Evolutionary conservation across 2,113 vertebrate species (phyloP).

Genomic region (Clarias batrachus): DNA sequence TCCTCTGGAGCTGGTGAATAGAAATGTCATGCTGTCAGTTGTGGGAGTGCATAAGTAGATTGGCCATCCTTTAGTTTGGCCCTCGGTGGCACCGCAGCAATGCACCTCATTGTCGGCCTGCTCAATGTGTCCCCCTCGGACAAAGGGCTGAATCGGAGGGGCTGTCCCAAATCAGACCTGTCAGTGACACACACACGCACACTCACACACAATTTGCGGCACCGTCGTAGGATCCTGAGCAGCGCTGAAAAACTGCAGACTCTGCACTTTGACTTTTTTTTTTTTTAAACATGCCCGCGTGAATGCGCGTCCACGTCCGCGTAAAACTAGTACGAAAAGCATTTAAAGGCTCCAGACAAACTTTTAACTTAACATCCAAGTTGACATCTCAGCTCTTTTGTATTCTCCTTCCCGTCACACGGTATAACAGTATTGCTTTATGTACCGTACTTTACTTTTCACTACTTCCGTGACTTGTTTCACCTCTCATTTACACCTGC

Average conservation of each 20-base stretch:
- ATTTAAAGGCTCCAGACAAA: background rate
- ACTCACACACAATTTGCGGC: slow-evolving; percentile 42
- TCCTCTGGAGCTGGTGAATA: slow-evolving; percentile 71
- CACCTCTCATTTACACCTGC: slow-evolving; percentile 26
- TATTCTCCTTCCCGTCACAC: background rate
- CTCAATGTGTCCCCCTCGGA: slow-evolving; percentile 72
- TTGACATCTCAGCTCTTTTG: slow-evolving; percentile 1
- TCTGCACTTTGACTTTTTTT: slow-evolving; percentile 41
- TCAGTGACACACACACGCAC: slow-evolving; percentile 68
- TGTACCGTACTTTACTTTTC: background rate
- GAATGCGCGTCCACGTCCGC: background rate
- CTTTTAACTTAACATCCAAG: background rate
- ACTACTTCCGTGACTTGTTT: background rate
- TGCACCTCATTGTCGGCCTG: slow-evolving; percentile 77
- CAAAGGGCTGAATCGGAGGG: slow-evolving; percentile 74
- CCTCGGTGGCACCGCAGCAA: slow-evolving; percentile 73
- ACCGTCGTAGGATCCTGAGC: slow-evolving; percentile 15
- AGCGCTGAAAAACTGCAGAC: slow-evolving; percentile 41
- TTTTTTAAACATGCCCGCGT: background rate
- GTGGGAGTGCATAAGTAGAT: slow-evolving; percentile 77
- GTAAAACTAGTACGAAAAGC: background rate
- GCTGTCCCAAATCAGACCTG: slow-evolving; percentile 75
- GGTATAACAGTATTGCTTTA: background rate
- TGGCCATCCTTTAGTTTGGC: slow-evolving; percentile 75
- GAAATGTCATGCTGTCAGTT: slow-evolving; percentile 82